phyloP scores from a whole-genome alignment of 1,140 invertebrate species.

The Microplitis mediator region DNA sequence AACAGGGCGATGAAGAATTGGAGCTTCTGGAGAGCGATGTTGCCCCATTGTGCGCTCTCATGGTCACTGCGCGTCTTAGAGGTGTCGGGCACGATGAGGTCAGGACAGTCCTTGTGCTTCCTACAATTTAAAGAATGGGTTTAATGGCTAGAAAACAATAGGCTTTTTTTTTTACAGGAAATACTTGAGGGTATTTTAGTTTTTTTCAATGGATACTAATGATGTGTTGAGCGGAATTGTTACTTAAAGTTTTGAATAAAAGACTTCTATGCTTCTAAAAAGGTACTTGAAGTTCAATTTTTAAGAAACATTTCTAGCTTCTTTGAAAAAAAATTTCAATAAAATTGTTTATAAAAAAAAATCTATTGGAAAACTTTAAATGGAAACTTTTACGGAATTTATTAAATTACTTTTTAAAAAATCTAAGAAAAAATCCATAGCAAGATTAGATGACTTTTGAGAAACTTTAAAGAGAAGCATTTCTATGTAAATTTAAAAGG shows the following conservation, averaged over 20 bases:
- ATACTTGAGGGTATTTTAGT: background rate
- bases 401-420: background rate
- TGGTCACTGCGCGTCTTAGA: slow-evolving; percentile 64
- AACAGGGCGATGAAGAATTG: slow-evolving; percentile 58
- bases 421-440: background rate
- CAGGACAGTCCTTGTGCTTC: slow-evolving; percentile 55
- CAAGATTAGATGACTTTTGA: too few relatives aligned
- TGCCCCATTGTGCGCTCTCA: slow-evolving; percentile 63
- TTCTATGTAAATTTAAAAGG: background rate
- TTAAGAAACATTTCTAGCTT: too few relatives aligned
- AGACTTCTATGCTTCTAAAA: too few relatives aligned
- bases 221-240: too few relatives aligned
- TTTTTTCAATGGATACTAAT: background rate
- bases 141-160: background rate
- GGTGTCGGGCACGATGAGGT: slow-evolving; percentile 55
- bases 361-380: too few relatives aligned
- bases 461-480: background rate
- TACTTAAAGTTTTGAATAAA: too few relatives aligned
- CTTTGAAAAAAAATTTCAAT: too few relatives aligned
- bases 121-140: slow-evolving; percentile 33
- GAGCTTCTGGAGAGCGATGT: slow-evolving; percentile 44
- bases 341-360: too few relatives aligned
- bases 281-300: too few relatives aligned
- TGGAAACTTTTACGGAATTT: too few relatives aligned
- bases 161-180: background rate